phyloP scores from a whole-genome alignment of 2,797 vertebrate genomes.

The Picus viridis region DNA sequence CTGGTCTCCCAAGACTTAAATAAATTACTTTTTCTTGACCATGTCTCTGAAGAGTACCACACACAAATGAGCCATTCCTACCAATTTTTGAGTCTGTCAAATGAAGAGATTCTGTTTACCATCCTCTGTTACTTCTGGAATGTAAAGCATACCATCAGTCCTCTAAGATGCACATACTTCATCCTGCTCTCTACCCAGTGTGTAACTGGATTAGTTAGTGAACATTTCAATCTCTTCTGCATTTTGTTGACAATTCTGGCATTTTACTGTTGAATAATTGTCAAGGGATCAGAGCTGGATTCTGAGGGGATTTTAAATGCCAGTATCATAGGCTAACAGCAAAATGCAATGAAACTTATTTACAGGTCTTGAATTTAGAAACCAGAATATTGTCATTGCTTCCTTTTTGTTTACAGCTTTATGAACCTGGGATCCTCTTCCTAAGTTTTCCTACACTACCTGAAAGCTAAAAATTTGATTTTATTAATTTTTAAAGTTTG shows the following conservation, averaged over 20 bases:
- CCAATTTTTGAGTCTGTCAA: background rate
- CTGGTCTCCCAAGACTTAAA: background rate
- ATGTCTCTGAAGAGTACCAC: background rate
- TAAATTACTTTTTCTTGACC: background rate
- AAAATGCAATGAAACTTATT: background rate
- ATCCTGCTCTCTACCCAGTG: background rate
- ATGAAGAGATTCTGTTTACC: conserved; percentile 29
- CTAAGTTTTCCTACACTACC: background rate
- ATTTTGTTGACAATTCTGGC: background rate
- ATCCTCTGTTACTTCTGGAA: conserved; percentile 50
- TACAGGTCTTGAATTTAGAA: background rate
- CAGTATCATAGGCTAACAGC: background rate
- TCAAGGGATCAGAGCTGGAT: background rate
- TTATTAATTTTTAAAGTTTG: background rate
- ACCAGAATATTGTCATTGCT: background rate
- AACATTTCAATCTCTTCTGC: background rate
- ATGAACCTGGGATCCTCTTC: background rate
- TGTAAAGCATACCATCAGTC: conserved; percentile 31
- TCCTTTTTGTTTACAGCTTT: background rate
- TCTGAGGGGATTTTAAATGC: background rate
- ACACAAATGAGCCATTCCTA: background rate
- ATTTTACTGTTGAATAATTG: background rate
- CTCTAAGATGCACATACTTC: conserved; percentile 22
- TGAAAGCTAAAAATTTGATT: background rate
- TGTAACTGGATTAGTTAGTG: background rate